A percentile compares a stretch with the other conserved stretches of the same genome.
These are phyloP conservation scores for Plodia interpunctella DNA, from an alignment of 1,140 invertebrate genomes.

Conservation along the genomic window DNA sequence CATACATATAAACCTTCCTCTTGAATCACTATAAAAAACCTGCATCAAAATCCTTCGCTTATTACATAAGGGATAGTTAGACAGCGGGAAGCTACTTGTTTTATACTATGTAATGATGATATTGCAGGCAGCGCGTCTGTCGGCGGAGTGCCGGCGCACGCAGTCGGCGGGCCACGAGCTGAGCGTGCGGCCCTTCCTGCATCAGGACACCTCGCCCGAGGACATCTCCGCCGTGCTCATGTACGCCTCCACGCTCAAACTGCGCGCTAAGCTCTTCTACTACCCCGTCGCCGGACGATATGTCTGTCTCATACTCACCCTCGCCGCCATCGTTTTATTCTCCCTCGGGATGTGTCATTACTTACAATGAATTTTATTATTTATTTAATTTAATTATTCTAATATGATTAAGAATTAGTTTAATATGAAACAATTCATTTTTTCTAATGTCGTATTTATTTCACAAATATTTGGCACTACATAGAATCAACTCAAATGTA, in stretches of 20 bases:
- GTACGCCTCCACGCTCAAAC: constrained; percentile 84
- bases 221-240: constrained; percentile 87
- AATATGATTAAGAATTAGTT: constrained; percentile 17
- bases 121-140: constrained; percentile 85
- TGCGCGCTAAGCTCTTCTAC: constrained; percentile 84
- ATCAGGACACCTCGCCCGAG: constrained; percentile 84
- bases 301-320: constrained; percentile 80
- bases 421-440: constrained; percentile 14
- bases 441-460: not conserved
- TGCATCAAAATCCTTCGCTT: too few relatives aligned
- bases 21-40: too few relatives aligned
- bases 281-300: constrained; percentile 84
- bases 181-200: constrained; percentile 85
- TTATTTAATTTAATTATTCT: constrained; percentile 16
- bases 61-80: too few relatives aligned
- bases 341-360: constrained; percentile 83
- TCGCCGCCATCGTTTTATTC: constrained; percentile 78
- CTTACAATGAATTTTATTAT: constrained; percentile 43
- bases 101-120: too few relatives aligned
- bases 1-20: too few relatives aligned
- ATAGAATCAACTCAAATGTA: not conserved
- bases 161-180: constrained; percentile 86
- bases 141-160: constrained; percentile 83
- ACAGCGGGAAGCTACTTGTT: too few relatives aligned
- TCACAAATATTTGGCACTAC: constrained; percentile 22